These are phyloP conservation scores for Daphoenositta chrysoptera DNA, from an alignment of 2,113 vertebrate genomes.

Conservation along the genomic window DNA sequence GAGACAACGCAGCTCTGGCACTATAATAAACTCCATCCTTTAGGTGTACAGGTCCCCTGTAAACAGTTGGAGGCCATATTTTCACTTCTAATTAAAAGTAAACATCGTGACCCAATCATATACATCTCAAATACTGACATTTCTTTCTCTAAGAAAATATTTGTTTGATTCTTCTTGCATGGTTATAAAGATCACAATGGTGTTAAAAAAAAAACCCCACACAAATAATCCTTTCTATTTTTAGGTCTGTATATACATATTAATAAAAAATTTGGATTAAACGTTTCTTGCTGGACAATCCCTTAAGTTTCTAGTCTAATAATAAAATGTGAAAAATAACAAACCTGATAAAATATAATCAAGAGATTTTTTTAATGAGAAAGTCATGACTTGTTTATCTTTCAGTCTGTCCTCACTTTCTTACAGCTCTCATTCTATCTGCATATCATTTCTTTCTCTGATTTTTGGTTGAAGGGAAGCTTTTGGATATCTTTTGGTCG, in stretches of 20 bases:
- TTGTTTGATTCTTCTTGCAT: background rate
- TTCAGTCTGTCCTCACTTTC: background rate
- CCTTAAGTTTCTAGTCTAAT: background rate
- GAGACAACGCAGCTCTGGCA: background rate
- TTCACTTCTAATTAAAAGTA: constrained; percentile 30
- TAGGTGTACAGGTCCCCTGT: background rate
- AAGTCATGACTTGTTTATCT: background rate
- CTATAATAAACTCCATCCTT: background rate
- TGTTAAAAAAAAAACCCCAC: background rate
- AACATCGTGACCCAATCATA: background rate
- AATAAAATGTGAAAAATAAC: background rate
- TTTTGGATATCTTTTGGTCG: background rate
- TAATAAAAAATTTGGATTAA: background rate
- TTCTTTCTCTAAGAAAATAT: background rate
- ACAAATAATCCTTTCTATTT: background rate
- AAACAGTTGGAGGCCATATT: background rate
- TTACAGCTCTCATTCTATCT: background rate
- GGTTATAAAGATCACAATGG: background rate
- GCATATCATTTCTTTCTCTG: background rate
- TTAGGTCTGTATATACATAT: background rate
- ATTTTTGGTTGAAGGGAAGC: background rate
- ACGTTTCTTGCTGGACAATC: background rate
- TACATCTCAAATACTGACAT: background rate
- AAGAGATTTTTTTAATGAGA: background rate
- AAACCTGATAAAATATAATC: background rate